Evolutionary conservation across 2,888 invertebrate species (phyloP), one percentile per base, ranked within the genome.

Genomic region (Lamellibrachia satsuma): DNA sequence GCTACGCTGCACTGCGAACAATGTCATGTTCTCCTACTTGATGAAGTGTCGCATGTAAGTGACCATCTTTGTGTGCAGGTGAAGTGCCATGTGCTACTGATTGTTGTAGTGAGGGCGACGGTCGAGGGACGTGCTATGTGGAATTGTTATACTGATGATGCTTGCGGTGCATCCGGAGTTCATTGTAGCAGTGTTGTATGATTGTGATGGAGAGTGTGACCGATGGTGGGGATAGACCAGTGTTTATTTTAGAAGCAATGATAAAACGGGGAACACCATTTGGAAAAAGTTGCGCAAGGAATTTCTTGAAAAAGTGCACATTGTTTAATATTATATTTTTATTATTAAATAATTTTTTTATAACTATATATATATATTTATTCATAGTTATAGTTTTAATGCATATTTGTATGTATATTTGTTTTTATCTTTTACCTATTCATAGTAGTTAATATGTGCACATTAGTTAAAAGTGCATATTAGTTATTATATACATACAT

Each of bases 1-100:
- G 98, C 98, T 95, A 97, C 99, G 94, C 98, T 99, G 95, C 98
- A 98, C 97, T 99, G 99, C 97, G 98, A 99, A 97, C 97, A 99
- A 95, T 99, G 99, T 95, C 99, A 99, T 97, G 98, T 98, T 98
- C 97, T 99, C 94, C 97, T 99, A 95, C 98, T 99, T 93, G 98
- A 99, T 96, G 98, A 98, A 97, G 98, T 98, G 91, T 98, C 98
- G 27, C 98, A 98, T 97, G 96, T 96, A 94, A 98, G 98, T n/a
- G 22, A 27, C 22, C n/a, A 91, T 39, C 27, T 11, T 75, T 75
- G 27, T 51, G 27, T 11, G 2, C 39, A 22, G 90, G 51, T 39
- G 92, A 75, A 57, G 51, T 91, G 27, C 27, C 55, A 52, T 52
- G 27, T 52, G 11, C 3, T 55, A 91, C 52, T 91, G 52, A 75